These are phyloP conservation scores for Drosophila sechellia DNA, from an alignment of 1,140 invertebrate genomes.

Conservation along the genomic window DNA sequence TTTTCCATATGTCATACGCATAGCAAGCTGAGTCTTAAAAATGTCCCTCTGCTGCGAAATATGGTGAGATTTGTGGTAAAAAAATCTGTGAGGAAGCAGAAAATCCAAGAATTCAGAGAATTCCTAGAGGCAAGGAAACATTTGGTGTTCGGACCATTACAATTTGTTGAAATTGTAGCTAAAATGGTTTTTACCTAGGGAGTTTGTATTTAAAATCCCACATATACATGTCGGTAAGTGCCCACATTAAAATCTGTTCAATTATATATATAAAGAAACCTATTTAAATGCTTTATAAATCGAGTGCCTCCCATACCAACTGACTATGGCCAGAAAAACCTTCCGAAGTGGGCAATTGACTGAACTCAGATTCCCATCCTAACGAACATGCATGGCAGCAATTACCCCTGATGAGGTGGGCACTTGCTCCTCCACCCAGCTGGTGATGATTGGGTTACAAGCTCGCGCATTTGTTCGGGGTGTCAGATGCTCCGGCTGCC, in stretches of 20 bases:
- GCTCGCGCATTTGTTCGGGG: conserved; percentile 32
- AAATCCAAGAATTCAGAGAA: not conserved
- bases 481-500: conserved; percentile 26
- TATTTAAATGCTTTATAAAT: too few relatives aligned
- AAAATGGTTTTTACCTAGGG: not conserved
- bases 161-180: not conserved
- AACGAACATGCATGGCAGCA: not conserved
- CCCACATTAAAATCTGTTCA: too few relatives aligned
- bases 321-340: not conserved
- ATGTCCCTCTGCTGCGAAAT: conserved; percentile 22
- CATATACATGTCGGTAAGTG: too few relatives aligned
- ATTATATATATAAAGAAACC: too few relatives aligned
- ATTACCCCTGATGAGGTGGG: conserved; percentile 19
- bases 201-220: too few relatives aligned
- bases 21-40: conserved; percentile 17
- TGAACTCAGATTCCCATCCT: not conserved
- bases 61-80: conserved; percentile 11
- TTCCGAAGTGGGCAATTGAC: not conserved
- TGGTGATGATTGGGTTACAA: conserved; percentile 45
- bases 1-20: conserved; percentile 51
- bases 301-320: too few relatives aligned
- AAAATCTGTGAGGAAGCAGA: not conserved
- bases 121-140: too few relatives aligned
- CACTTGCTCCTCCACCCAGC: conserved; percentile 6
- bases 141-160: not conserved